Evolutionary conservation across 2,797 vertebrate species (phyloP).

Genomic region (Odontamblyopus rebecca): DNA sequence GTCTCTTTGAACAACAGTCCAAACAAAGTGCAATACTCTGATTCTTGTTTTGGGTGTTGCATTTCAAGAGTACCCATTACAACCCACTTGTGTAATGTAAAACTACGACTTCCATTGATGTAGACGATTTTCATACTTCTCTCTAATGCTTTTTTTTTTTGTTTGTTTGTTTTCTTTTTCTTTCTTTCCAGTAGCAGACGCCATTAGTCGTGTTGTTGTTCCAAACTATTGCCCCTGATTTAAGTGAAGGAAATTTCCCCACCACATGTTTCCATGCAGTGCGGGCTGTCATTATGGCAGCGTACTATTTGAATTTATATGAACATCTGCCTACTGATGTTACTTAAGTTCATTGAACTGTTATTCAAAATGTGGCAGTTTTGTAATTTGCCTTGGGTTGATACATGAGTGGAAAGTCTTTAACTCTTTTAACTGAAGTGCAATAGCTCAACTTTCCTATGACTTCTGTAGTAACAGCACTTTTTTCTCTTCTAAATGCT

Average conservation of each 20-base stretch:
- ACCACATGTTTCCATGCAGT: conserved; percentile 25
- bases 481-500: conserved; percentile 27
- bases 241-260: conserved; percentile 35
- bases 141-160: not conserved
- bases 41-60: conserved; percentile 33
- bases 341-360: not conserved
- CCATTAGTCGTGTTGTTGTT: conserved; percentile 27
- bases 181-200: conserved; percentile 6
- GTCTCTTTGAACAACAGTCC: conserved; percentile 19
- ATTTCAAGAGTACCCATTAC: conserved; percentile 43
- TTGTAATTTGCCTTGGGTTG: not conserved
- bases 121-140: conserved; percentile 8
- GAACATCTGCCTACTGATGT: not conserved
- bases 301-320: not conserved
- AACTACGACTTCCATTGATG: not conserved
- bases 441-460: not conserved
- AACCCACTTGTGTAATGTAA: conserved; percentile 32
- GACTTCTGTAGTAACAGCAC: not conserved
- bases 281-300: not conserved
- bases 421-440: not conserved
- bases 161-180: not conserved
- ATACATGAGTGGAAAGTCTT: not conserved
- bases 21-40: conserved; percentile 23
- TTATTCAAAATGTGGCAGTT: not conserved
- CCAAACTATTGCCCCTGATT: conserved; percentile 42